Evolutionary conservation across 2,113 vertebrate genomes (phyloP), one percentile per base, ranked within the genome.

Genomic region (Nyctereutes procyonoides): DNA sequence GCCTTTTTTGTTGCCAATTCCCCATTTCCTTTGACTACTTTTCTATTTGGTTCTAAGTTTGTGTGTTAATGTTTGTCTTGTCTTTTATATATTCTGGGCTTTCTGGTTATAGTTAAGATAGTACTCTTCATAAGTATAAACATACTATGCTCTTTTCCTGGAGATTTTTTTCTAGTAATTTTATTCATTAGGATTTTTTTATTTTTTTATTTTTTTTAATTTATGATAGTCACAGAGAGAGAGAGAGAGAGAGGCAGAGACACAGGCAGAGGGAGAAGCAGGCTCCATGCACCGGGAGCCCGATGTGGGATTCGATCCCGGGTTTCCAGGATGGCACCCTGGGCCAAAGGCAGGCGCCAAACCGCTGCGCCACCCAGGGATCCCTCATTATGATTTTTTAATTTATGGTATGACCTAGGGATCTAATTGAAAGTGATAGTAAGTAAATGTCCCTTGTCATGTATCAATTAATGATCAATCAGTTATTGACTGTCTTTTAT

Each of bases 191-290:
- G 38, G 38, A 62, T 63, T 91, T 96, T 96, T 90, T 79, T n/a
- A 30, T 91, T 93, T 62, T 96, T 96, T 90, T 79, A 69, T n/a
- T n/a, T n/a, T n/a, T 96, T 96, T 90, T 79, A 69, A 30, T 91
- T 93, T 62, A 38, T 93, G 19, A n/a, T n/a, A n/a, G n/a, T n/a
- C n/a, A n/a, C n/a, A n/a, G n/a, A n/a, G n/a, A n/a, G n/a, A n/a
- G n/a, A n/a, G n/a, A n/a, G n/a, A n/a, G n/a, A n/a, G n/a, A n/a
- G n/a, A n/a, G n/a, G n/a, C n/a, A n/a, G n/a, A n/a, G n/a, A n/a
- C n/a, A n/a, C n/a, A n/a, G n/a, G n/a, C n/a, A n/a, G n/a, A n/a
- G n/a, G n/a, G n/a, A n/a, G n/a, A n/a, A n/a, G n/a, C n/a, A n/a
- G n/a, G n/a, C n/a, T n/a, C n/a, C n/a, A n/a, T n/a, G n/a, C n/a